Base-by-base conservation (phyloP, 2,888 invertebrate species). In the Allophyes oxyacanthae region DNA sequence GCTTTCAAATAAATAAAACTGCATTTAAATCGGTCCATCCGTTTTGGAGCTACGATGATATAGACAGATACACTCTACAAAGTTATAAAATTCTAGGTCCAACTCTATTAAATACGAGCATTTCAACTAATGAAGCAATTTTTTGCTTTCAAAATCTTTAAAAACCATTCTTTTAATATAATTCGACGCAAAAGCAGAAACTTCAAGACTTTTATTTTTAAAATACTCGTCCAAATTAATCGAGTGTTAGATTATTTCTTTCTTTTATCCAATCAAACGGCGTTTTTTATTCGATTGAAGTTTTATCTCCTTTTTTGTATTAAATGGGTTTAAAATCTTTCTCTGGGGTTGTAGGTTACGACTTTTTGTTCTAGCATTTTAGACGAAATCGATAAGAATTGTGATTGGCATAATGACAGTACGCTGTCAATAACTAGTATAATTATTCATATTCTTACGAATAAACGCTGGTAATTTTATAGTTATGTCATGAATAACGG, bases 191-290 rank as follows among this genome's bases (percentile, higher is more conserved):
- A 46, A 43, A 32, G 28, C 20, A 26, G 6, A 64, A 64, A 28
- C 6, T 28, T 37, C 4, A 15, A 15, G 6, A 8, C 38, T 55
- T 46, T 54, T n/a, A n/a, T n/a, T 62, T 25, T 61, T 50, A 36
- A 52, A 54, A 64, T n/a, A 13, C 49, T 40, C 8, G 44, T 50
- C 43, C 30, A 63, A 67, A 67, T 59, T 67, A 55, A 63, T 69
- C 49, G 52, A 68, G 44, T 60, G 37, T 64, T 52, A 59, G 51
- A 71, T 66, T 72, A 59, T 64, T 59, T 68, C 51, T 40, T 15
- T 56, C 50, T 69, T 75, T 67, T 67, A 48, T 69, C 57, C 68
- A 72, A 75, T 78, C 70, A 72, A 67, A 60, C 50, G 54, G 40
- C 11, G 42, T 62, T 66, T 72, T 74, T 61, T 59, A 37, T 55